Percentiles rank a stretch among this genome's conserved stretches.
Conservation (phyloP, 2,888 invertebrate species). For the Mythimna loreyi region DNA sequence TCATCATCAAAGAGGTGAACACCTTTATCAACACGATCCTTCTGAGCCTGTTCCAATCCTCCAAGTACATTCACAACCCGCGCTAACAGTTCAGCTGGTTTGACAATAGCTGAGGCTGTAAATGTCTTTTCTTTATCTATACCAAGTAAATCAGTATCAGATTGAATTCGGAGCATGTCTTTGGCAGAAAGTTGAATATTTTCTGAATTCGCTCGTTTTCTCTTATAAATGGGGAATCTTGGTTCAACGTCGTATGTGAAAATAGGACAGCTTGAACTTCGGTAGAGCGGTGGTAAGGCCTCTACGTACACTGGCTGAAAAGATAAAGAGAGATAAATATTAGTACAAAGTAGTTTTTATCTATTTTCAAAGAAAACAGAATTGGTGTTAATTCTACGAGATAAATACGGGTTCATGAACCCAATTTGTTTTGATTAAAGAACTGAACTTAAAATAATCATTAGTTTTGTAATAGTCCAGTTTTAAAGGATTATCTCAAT, state of each 20-base stretch:
- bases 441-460: background rate
- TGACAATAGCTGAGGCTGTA: conserved; percentile 93
- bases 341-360: conserved; percentile 28
- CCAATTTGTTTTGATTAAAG: background rate
- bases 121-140: conserved; percentile 95
- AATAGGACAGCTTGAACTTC: conserved; percentile 94
- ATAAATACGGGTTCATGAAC: conserved; percentile 22
- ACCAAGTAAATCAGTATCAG: conserved; percentile 94
- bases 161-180: conserved; percentile 92
- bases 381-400: conserved; percentile 14
- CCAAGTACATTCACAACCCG: conserved; percentile 95
- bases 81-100: conserved; percentile 94
- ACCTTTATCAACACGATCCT: conserved; percentile 88
- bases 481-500: background rate
- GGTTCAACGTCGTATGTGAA: conserved; percentile 92
- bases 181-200: conserved; percentile 88
- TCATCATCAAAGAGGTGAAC: conserved; percentile 94
- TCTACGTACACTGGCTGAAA: conserved; percentile 95
- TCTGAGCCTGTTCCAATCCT: conserved; percentile 88
- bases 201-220: conserved; percentile 92
- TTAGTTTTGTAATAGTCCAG: background rate
- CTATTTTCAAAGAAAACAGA: conserved; percentile 21
- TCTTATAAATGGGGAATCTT: conserved; percentile 85
- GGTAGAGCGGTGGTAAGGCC: conserved; percentile 83
- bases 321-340: conserved; percentile 42